Percentiles rank a stretch among this genome's conserved stretches.
Evolutionary conservation across 2,888 invertebrate genomes (phyloP).

Genomic region (Sarcophaga variegata): DNA sequence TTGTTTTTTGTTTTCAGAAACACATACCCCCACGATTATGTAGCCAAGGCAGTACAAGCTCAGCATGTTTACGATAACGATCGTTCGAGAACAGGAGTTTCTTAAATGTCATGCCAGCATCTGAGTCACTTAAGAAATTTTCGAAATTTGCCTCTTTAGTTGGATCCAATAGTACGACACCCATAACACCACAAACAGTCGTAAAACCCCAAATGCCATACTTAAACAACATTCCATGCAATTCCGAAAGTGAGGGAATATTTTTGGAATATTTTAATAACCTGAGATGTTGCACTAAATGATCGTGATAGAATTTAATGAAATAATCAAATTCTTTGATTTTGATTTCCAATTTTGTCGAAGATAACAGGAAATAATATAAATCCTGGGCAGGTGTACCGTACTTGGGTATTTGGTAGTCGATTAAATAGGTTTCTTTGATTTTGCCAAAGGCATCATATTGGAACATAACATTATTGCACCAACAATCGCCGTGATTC

Average conservation of each 20-base stretch:
- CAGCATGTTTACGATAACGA: conserved; percentile 75
- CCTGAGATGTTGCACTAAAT: conserved; percentile 73
- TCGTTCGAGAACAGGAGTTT: conserved; percentile 74
- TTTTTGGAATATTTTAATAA: conserved; percentile 73
- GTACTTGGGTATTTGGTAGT: conserved; percentile 75
- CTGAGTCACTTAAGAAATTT: conserved; percentile 74
- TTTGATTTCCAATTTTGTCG: conserved; percentile 73
- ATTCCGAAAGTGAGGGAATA: conserved; percentile 70
- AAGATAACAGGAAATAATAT: conserved; percentile 75
- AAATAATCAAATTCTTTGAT: conserved; percentile 75
- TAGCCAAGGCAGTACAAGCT: conserved; percentile 77
- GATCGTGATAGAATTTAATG: conserved; percentile 75
- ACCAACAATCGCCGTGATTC: conserved; percentile 76
- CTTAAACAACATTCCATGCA: conserved; percentile 72
- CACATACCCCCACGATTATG: conserved; percentile 74
- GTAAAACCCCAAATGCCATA: conserved; percentile 73
- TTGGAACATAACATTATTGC: conserved; percentile 77
- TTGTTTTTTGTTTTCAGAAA: not conserved
- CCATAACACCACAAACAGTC: conserved; percentile 74
- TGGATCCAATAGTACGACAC: conserved; percentile 75
- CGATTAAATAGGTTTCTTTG: conserved; percentile 74
- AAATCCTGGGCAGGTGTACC: conserved; percentile 75
- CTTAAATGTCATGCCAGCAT: conserved; percentile 73
- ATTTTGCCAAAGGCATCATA: conserved; percentile 72
- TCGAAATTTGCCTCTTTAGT: conserved; percentile 73